Conservation (phyloP, 2,888 invertebrate species). For the Limnephilus marmoratus region DNA sequence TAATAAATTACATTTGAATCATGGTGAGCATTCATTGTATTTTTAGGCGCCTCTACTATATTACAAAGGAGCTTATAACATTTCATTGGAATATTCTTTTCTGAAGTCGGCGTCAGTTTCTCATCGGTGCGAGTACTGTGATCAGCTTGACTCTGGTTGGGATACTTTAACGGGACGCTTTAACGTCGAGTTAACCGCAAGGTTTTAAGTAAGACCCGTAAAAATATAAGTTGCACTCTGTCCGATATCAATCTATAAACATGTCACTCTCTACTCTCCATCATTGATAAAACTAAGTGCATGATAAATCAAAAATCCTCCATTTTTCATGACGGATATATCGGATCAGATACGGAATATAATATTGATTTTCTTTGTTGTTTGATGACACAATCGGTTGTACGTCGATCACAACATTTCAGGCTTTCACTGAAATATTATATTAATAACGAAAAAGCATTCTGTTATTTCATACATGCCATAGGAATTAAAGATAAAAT, state of each 20-base stretch:
- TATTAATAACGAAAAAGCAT: not conserved
- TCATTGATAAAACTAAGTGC: not conserved
- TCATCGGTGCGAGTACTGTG: too few relatives aligned
- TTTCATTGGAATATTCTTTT: too few relatives aligned
- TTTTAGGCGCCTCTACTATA: too few relatives aligned
- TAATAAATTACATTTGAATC: too few relatives aligned
- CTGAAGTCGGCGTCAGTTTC: too few relatives aligned
- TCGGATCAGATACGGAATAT: not conserved
- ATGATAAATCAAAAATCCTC: not conserved
- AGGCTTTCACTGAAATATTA: not conserved
- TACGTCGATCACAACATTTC: not conserved
- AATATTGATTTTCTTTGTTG: slow-evolving; percentile 3
- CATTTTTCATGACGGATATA: not conserved
- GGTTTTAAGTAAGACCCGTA: too few relatives aligned
- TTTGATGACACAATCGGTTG: not conserved
- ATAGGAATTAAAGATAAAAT: not conserved
- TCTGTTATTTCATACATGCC: not conserved
- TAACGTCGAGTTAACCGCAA: too few relatives aligned
- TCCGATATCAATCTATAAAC: not conserved
- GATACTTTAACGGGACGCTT: too few relatives aligned
- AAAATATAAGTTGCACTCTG: not conserved
- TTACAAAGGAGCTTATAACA: too few relatives aligned
- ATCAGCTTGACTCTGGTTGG: too few relatives aligned
- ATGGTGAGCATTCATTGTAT: too few relatives aligned
- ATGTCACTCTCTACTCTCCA: not conserved